These are phyloP conservation scores for Ceratoteleas bidentatus DNA, from an alignment of 1,140 invertebrate genomes.

Conservation along the genomic window DNA sequence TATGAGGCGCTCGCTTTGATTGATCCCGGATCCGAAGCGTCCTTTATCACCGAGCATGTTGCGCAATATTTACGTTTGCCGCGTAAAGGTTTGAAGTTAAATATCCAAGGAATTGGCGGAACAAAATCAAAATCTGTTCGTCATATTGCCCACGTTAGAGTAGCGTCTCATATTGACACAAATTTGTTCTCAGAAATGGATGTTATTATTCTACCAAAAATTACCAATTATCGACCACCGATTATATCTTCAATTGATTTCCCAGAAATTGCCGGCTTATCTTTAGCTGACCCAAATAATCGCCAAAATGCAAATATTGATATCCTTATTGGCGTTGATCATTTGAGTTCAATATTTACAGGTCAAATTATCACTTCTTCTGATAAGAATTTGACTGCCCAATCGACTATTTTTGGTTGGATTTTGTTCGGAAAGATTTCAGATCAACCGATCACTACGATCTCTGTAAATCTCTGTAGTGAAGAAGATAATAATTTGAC, in stretches of 20 bases:
- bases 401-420: constrained; percentile 6
- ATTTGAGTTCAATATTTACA: not conserved
- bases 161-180: not conserved
- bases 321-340: not conserved
- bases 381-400: not conserved
- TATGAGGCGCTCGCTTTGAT: not conserved
- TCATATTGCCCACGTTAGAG: not conserved
- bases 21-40: not conserved
- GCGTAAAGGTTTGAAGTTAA: not conserved
- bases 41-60: not conserved
- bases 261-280: not conserved
- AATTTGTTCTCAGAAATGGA: not conserved
- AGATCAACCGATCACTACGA: not conserved
- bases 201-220: not conserved
- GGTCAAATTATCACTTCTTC: not conserved
- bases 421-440: not conserved
- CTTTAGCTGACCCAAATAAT: not conserved
- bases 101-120: not conserved
- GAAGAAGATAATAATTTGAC: not conserved
- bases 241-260: not conserved
- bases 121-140: not conserved
- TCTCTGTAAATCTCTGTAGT: constrained; percentile 1
- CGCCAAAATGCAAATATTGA: not conserved
- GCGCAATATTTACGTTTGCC: not conserved
- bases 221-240: not conserved